These are phyloP conservation scores for Hydrozoanthus gracilis DNA, from an alignment of 92 coral and sea anemone species.

Conservation along the genomic window DNA sequence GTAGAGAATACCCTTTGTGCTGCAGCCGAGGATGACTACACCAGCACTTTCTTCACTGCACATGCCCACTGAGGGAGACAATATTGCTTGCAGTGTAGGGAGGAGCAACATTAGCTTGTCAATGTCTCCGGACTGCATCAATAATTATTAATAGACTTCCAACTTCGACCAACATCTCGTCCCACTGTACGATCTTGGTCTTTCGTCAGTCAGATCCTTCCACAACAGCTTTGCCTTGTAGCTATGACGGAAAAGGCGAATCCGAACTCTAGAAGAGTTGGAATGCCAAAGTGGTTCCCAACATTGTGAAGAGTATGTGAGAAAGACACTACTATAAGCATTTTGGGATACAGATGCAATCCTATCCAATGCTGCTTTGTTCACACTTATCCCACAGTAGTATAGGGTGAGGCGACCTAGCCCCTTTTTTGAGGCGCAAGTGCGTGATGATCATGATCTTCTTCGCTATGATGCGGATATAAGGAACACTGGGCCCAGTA, in stretches of 20 bases:
- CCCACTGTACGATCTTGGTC: background rate
- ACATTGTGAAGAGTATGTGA: no score
- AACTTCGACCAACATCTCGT: background rate
- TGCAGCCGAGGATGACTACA: background rate
- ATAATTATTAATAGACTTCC: constrained; percentile 10
- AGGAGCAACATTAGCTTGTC: background rate
- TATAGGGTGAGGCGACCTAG: no score
- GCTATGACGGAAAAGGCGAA: background rate
- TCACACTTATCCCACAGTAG: no score
- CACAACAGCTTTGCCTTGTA: no score
- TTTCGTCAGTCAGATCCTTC: constrained; percentile 18
- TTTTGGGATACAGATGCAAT: constrained; percentile 33
- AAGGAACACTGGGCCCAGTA: background rate
- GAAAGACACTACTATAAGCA: constrained; percentile 10
- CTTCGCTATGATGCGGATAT: no score
- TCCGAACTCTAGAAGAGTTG: no score
- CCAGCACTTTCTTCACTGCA: background rate
- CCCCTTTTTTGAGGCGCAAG: no score
- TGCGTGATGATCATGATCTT: no score
- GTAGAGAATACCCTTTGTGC: background rate
- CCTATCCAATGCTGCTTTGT: constrained; percentile 16
- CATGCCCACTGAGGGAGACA: background rate
- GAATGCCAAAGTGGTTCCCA: constrained; percentile 27
- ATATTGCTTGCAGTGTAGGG: background rate
- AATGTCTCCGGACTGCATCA: background rate